Percentiles rank a stretch among this genome's conserved stretches.
Evolutionary conservation across 2,888 invertebrate genomes (phyloP).

Genomic region (Gortyna flavago): DNA sequence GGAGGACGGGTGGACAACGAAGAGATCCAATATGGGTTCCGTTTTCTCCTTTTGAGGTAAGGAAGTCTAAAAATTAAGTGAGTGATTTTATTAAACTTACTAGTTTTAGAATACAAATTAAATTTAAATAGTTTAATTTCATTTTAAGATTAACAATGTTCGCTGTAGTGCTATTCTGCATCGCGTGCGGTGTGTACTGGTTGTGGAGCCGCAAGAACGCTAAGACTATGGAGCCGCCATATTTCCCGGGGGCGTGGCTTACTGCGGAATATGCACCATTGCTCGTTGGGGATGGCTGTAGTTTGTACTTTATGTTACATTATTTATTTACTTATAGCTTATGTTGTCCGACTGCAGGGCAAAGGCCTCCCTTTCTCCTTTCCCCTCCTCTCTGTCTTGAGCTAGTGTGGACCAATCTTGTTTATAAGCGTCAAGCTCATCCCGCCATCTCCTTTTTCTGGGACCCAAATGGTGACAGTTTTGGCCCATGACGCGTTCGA

Average conservation of each 20-base stretch:
- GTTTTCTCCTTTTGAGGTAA: no score
- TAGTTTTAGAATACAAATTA: background rate
- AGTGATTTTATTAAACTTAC: background rate
- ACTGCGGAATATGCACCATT: background rate
- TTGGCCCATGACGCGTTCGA: no score
- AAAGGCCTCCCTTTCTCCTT: no score
- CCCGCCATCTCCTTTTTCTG: no score
- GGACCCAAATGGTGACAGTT: no score
- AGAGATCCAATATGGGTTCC: no score
- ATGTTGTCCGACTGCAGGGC: no score
- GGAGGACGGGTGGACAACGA: no score
- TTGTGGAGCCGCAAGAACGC: slow-evolving; percentile 63
- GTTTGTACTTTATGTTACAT: background rate
- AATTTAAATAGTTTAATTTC: background rate
- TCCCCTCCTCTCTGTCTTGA: no score
- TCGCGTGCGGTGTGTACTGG: slow-evolving; percentile 69
- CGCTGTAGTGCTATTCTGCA: slow-evolving; percentile 68
- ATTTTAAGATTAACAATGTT: slow-evolving; percentile 67
- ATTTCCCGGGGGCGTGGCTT: background rate
- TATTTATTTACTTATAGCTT: background rate
- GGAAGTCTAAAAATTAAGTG: no score
- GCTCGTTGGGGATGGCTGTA: background rate
- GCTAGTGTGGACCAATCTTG: no score
- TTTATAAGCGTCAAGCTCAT: no score
- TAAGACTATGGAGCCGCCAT: background rate